Evolutionary conservation across 1,140 invertebrate genomes (phyloP).

Genomic region (Neodiprion fabricii): DNA sequence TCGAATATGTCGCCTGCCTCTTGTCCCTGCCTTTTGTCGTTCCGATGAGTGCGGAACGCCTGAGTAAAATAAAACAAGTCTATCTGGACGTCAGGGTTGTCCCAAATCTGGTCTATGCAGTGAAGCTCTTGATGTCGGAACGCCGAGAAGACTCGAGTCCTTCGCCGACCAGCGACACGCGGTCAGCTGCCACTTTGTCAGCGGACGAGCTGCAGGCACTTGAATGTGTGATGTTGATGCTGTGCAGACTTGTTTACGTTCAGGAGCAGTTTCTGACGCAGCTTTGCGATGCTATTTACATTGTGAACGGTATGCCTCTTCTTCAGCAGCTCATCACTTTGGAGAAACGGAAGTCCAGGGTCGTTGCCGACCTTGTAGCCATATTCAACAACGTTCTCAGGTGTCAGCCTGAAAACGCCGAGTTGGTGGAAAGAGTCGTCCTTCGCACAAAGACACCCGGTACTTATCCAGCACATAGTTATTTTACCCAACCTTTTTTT

Average conservation of each 20-base stretch:
- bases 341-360: slow-evolving; percentile 66
- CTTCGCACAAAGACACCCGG: slow-evolving; percentile 35
- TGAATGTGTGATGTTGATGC: slow-evolving; percentile 71
- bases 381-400: slow-evolving; percentile 78
- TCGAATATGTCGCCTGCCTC: slow-evolving; percentile 73
- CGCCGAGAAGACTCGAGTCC: slow-evolving; percentile 19
- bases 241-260: slow-evolving; percentile 74
- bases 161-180: slow-evolving; percentile 25
- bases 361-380: slow-evolving; percentile 73
- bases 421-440: slow-evolving; percentile 76
- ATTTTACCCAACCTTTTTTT: neutral
- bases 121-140: slow-evolving; percentile 61
- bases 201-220: slow-evolving; percentile 70
- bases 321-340: slow-evolving; percentile 58
- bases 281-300: slow-evolving; percentile 78
- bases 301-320: slow-evolving; percentile 63
- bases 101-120: slow-evolving; percentile 77
- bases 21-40: slow-evolving; percentile 76
- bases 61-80: slow-evolving; percentile 69
- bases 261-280: slow-evolving; percentile 76
- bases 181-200: slow-evolving; percentile 59
- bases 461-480: slow-evolving; percentile 23
- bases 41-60: slow-evolving; percentile 59
- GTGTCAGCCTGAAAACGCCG: slow-evolving; percentile 75
- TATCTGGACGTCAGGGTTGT: slow-evolving; percentile 79